These are phyloP conservation scores for Carapus acus DNA, from an alignment of 2,797 vertebrate genomes.

Conservation along the genomic window DNA sequence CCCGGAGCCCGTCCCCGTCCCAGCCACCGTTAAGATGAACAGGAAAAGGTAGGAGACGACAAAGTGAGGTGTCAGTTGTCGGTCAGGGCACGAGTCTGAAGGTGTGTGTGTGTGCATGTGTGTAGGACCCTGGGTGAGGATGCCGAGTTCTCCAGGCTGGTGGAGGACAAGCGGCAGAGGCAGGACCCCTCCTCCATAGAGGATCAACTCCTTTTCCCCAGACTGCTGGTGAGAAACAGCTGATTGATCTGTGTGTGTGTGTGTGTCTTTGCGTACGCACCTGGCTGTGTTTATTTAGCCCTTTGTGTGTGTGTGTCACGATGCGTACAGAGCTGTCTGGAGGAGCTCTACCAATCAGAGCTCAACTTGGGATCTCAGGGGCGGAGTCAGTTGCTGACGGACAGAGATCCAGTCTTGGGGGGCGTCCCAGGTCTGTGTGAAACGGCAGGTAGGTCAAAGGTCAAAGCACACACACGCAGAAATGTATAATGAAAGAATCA, in stretches of 20 bases:
- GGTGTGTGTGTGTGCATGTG: too few relatives aligned
- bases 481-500: too few relatives aligned
- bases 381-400: slow-evolving; percentile 65
- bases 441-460: slow-evolving; percentile 58
- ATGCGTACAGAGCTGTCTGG: slow-evolving; percentile 54
- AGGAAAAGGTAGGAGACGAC: slow-evolving; percentile 71
- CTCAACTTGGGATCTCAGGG: slow-evolving; percentile 17
- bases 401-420: slow-evolving; percentile 70
- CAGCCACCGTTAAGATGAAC: slow-evolving; percentile 1
- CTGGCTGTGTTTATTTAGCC: not conserved
- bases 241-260: too few relatives aligned
- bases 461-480: not conserved
- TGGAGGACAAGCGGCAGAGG: slow-evolving; percentile 62
- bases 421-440: slow-evolving; percentile 56
- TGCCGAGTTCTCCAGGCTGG: slow-evolving; percentile 36
- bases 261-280: too few relatives aligned
- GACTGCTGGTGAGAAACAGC: slow-evolving; percentile 56
- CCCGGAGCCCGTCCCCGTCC: not conserved
- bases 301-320: not conserved
- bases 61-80: too few relatives aligned
- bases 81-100: too few relatives aligned
- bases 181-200: slow-evolving; percentile 39
- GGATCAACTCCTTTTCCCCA: slow-evolving; percentile 59
- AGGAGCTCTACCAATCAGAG: slow-evolving; percentile 49
- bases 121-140: slow-evolving; percentile 49